Evolutionary conservation across 1,140 invertebrate genomes (phyloP), one percentile per base, ranked within the genome.

Genomic region (Calycopis cecrops): DNA sequence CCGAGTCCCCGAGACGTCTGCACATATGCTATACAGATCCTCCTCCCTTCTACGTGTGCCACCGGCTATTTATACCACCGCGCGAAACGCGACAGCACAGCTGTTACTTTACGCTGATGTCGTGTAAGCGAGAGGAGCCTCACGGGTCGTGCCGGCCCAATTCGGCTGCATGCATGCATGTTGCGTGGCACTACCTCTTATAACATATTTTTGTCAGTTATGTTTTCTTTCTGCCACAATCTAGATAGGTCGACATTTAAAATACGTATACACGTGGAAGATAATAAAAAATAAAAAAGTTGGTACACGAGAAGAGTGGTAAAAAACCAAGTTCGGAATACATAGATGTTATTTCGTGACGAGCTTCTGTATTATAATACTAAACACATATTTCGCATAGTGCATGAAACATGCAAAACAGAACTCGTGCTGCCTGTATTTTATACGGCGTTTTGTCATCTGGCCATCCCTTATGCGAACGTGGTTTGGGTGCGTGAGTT

Each of bases 381-480:
- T 74, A 75, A 75, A 73, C 63, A 71, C 63, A 75, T 73, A 73
- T 66, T 71, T 78, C 69, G 57, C 63, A 67, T 69, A 62, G 63
- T 71, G 63, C 68, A 80, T 76, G 67, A 79, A 77, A 78, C 64
- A 80, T 78, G 73, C 73, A 78, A 73, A 69, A 54, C 62, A 60
- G 60, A 54, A 53, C 64, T 49, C 59, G 66, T 68, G 35, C 60
- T 65, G 51, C 57, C 69, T 70, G 76, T 77, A 74, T 76, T 81
- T 81, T 73, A 81, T 80, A 65, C 69, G 69, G 73, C 65, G 77
- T 78, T 79, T 81, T 81, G 78, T 79, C 78, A 81, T 81, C 74
- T 77, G 74, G 65, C 67, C 68, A 65, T 66, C 67, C 65, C 54
- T 58, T 59, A 55, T 58, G 60, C 54, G 66, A 59, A 77, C 77